These are phyloP conservation scores for Glyptemys insculpta DNA, from an alignment of 2,797 vertebrate genomes.

Conservation along the genomic window DNA sequence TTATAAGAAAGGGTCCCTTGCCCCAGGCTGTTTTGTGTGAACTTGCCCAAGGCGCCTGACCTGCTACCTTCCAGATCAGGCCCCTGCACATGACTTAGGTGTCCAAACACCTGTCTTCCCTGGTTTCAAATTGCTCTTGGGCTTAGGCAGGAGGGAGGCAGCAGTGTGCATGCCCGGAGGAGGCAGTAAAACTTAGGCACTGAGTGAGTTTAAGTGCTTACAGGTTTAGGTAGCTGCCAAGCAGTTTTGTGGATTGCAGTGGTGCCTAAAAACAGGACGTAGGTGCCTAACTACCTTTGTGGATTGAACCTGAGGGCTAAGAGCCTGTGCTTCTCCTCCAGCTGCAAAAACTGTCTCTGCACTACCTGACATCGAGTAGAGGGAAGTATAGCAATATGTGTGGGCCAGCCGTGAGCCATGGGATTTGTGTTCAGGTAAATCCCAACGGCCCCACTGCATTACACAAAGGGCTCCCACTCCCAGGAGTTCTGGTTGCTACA, in stretches of 20 bases:
- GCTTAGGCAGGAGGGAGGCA: too few relatives aligned
- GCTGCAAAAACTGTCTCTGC: not conserved
- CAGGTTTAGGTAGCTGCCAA: too few relatives aligned
- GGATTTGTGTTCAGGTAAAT: not conserved
- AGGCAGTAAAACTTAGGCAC: too few relatives aligned
- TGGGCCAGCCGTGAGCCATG: not conserved
- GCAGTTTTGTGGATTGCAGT: not conserved
- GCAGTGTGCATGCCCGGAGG: too few relatives aligned
- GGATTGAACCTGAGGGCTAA: not conserved
- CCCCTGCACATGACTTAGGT: too few relatives aligned
- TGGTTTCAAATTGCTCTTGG: too few relatives aligned
- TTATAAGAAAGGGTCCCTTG: too few relatives aligned
- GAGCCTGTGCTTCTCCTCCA: fast-evolving
- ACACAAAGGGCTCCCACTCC: not conserved
- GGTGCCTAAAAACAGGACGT: not conserved
- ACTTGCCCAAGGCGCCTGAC: too few relatives aligned
- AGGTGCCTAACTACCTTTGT: not conserved
- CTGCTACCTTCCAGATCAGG: too few relatives aligned
- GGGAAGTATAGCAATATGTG: not conserved
- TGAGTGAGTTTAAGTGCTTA: too few relatives aligned
- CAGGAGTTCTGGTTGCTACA: not conserved
- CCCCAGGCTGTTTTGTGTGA: too few relatives aligned
- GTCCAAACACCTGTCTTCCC: too few relatives aligned
- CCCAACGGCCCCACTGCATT: fast-evolving
- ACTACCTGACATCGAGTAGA: fast-evolving